Conservation (phyloP, 2,888 invertebrate species). For the Campoplex nolae region DNA sequence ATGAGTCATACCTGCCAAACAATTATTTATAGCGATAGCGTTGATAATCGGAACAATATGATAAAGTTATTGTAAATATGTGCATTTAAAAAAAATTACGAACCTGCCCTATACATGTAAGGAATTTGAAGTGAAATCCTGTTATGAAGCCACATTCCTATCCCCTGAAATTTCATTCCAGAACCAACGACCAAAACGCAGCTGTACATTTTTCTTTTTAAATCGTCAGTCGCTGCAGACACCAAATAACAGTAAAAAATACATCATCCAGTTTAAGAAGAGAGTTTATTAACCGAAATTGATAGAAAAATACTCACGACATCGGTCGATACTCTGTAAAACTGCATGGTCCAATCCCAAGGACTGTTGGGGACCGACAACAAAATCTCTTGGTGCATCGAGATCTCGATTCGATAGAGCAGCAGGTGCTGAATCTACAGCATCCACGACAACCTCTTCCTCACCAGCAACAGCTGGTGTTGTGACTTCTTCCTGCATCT, state of each 20-base stretch:
- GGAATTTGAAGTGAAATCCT: constrained; percentile 94
- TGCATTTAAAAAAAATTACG: constrained; percentile 23
- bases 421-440: constrained; percentile 83
- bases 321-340: constrained; percentile 95
- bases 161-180: constrained; percentile 94
- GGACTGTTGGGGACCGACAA: constrained; percentile 91
- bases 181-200: constrained; percentile 96
- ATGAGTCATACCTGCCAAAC: neutral
- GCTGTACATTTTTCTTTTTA: constrained; percentile 97
- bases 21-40: no score
- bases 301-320: constrained; percentile 86
- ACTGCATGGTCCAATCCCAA: constrained; percentile 96
- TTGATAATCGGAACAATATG: no score
- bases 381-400: constrained; percentile 87
- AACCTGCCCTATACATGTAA: constrained; percentile 89
- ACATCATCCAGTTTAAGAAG: neutral
- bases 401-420: constrained; percentile 81
- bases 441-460: constrained; percentile 85
- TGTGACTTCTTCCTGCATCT: constrained; percentile 84
- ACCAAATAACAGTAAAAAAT: constrained; percentile 20
- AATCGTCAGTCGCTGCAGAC: constrained; percentile 90
- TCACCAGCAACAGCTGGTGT: constrained; percentile 81
- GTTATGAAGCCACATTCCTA: constrained; percentile 95
- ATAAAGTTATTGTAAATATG: no score
- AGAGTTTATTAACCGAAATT: constrained; percentile 11